phyloP scores from a whole-genome alignment of 2,113 vertebrate species.

The Protobothrops flavoviridis region DNA sequence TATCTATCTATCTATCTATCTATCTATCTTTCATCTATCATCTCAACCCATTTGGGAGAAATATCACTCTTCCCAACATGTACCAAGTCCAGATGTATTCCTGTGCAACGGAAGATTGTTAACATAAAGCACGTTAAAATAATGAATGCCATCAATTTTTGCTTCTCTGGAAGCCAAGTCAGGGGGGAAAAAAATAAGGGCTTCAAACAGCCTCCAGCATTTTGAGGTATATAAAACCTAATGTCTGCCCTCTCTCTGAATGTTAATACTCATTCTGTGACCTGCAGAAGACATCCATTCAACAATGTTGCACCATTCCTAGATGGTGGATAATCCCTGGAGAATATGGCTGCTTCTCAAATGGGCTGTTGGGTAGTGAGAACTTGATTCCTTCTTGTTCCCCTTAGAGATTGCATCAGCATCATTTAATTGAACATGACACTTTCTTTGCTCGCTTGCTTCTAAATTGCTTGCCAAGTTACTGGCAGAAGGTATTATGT shows the following conservation, averaged over 20 bases:
- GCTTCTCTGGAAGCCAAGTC: background rate
- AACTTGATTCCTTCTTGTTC: background rate
- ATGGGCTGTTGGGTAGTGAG: constrained; percentile 13
- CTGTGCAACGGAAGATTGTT: background rate
- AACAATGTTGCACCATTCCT: constrained; percentile 52
- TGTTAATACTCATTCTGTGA: constrained; percentile 41
- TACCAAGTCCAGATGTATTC: background rate
- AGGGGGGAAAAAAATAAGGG: background rate
- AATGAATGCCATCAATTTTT: background rate
- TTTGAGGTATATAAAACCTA: constrained; percentile 51
- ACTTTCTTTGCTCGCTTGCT: constrained; percentile 37
- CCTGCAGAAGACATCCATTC: constrained; percentile 47
- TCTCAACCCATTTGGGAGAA: background rate
- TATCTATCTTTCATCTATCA: background rate
- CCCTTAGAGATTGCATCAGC: constrained; percentile 20
- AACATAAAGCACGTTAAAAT: background rate
- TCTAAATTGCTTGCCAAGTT: background rate
- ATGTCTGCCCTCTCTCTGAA: constrained; percentile 14
- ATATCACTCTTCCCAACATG: background rate
- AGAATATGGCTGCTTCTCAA: constrained; percentile 50
- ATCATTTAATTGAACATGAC: constrained; percentile 55
- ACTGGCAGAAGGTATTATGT: constrained; percentile 34
- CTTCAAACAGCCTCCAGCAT: constrained; percentile 20
- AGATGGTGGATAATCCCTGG: background rate
- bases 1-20: background rate